Evolutionary conservation across 2,888 invertebrate species (phyloP).

Genomic region (Volucella zonaria): DNA sequence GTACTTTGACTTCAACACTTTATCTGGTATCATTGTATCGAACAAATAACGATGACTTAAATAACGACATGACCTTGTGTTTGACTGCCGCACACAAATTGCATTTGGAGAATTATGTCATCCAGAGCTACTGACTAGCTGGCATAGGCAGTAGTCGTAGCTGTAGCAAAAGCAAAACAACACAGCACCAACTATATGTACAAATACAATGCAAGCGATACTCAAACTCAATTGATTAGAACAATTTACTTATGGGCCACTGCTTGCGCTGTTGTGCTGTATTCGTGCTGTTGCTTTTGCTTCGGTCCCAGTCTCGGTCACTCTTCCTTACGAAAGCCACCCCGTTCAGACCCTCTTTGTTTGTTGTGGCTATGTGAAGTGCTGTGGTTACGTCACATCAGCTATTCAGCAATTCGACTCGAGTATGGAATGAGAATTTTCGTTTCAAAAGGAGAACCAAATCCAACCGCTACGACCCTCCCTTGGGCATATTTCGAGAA

Average conservation of each 20-base stretch:
- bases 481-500: slow-evolving; percentile 32
- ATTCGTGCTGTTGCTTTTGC: background rate
- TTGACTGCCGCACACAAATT: slow-evolving; percentile 53
- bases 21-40: slow-evolving; percentile 37
- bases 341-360: slow-evolving; percentile 29
- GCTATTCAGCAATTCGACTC: slow-evolving; percentile 39
- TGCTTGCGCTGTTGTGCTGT: slow-evolving; percentile 1
- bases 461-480: slow-evolving; percentile 7
- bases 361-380: slow-evolving; percentile 30
- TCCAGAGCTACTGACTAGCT: slow-evolving; percentile 10
- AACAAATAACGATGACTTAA: slow-evolving; percentile 8
- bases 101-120: slow-evolving; percentile 70
- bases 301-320: background rate
- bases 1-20: slow-evolving; percentile 42
- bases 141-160: background rate
- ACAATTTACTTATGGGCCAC: slow-evolving; percentile 58
- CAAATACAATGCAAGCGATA: slow-evolving; percentile 44
- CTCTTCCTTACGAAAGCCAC: slow-evolving; percentile 41
- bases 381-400: slow-evolving; percentile 61
- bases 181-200: background rate
- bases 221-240: slow-evolving; percentile 69
- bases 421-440: slow-evolving; percentile 36
- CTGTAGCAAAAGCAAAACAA: background rate
- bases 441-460: slow-evolving; percentile 22
- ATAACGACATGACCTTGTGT: slow-evolving; percentile 55